A percentile compares a stretch with the other conserved stretches of the same genome.
Evolutionary conservation across 2,797 vertebrate genomes (phyloP).

Genomic region (Onychomys arenicola): DNA sequence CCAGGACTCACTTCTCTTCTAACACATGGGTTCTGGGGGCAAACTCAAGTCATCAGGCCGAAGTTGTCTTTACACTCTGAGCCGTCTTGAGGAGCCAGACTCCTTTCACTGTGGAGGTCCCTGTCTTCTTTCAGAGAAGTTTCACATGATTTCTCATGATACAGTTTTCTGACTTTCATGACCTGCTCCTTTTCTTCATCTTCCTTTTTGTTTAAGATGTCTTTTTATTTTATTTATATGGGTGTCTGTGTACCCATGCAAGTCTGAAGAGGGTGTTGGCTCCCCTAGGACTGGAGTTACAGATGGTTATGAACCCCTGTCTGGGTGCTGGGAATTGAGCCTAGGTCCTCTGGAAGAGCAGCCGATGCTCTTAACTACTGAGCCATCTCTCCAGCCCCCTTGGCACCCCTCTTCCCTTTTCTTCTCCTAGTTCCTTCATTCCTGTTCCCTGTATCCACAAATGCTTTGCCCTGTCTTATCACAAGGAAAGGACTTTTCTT

Average conservation of each 20-base stretch:
- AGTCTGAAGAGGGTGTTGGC: not conserved
- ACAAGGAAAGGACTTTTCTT: not conserved
- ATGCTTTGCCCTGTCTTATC: not conserved
- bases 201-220: not conserved
- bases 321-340: not conserved
- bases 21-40: not conserved
- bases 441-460: not conserved
- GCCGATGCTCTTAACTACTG: not conserved
- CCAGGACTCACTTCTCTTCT: not conserved
- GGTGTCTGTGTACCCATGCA: not conserved
- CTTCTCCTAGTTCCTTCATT: not conserved
- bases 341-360: not conserved
- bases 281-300: not conserved
- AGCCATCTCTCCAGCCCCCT: no score
- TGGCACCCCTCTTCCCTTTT: not conserved
- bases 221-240: not conserved
- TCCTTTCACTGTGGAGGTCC: not conserved
- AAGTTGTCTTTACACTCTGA: no score
- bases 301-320: not conserved
- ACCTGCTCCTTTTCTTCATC: not conserved
- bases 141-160: not conserved
- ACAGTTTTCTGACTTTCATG: not conserved
- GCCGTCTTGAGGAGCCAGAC: not conserved
- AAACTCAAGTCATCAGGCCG: not conserved
- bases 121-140: not conserved